phyloP scores from a whole-genome alignment of 1,140 invertebrate genomes.

The Planococcus citri region DNA sequence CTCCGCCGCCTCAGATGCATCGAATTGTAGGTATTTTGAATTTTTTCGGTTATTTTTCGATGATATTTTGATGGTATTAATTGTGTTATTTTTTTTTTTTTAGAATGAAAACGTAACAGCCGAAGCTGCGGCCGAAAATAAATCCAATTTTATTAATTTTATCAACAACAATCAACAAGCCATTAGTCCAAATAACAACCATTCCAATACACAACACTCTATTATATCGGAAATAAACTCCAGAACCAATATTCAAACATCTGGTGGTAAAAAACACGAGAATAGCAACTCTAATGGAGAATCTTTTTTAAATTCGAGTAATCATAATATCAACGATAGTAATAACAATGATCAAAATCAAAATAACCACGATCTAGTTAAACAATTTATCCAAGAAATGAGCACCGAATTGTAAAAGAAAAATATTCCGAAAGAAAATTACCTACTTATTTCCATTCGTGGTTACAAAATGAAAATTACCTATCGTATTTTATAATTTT shows the following conservation, averaged over 20 bases:
- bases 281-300: neutral
- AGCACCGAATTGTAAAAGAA: neutral
- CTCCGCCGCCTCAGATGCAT: conserved; percentile 1
- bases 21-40: neutral
- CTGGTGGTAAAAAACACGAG: neutral
- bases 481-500: neutral
- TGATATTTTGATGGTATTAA: neutral
- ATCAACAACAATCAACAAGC: neutral
- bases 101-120: conserved; percentile 4
- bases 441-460: no score
- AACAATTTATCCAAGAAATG: conserved; percentile 14
- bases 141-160: conserved; percentile 3
- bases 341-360: conserved; percentile 9
- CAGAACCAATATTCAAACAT: neutral
- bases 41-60: neutral
- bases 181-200: neutral
- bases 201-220: neutral
- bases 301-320: neutral
- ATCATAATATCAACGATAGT: neutral
- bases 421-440: neutral
- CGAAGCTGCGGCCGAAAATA: neutral
- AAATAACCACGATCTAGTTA: neutral
- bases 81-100: neutral
- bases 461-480: no score
- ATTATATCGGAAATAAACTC: neutral